phyloP scores from a whole-genome alignment of 2,113 vertebrate genomes.

The Recurvirostra avosetta region DNA sequence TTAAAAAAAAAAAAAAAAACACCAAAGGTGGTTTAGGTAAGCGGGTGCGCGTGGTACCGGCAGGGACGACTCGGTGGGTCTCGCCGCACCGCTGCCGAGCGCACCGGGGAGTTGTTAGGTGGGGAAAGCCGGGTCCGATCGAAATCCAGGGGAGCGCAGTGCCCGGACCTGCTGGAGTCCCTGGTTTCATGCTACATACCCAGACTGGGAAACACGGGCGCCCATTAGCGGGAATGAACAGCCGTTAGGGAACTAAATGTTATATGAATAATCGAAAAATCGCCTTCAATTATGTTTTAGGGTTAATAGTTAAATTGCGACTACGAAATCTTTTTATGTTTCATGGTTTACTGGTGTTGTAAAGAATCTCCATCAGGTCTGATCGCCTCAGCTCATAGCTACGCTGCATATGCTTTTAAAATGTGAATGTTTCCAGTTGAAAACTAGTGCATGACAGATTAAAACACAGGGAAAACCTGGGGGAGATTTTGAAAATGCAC shows the following conservation, averaged over 20 bases:
- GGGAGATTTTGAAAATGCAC: slow-evolving; percentile 74
- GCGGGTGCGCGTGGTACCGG: background rate
- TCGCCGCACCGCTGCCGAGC: background rate
- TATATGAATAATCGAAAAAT: slow-evolving; percentile 64
- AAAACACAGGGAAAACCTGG: slow-evolving; percentile 70
- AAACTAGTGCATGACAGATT: slow-evolving; percentile 77
- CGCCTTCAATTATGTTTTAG: slow-evolving; percentile 72
- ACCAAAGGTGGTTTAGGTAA: background rate
- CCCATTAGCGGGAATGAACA: slow-evolving; percentile 22
- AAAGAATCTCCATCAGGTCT: slow-evolving; percentile 70
- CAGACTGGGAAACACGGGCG: background rate
- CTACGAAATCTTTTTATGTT: slow-evolving; percentile 74
- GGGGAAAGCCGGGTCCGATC: rapidly evolving
- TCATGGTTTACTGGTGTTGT: slow-evolving; percentile 73
- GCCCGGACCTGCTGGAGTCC: background rate
- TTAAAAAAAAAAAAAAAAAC: too few relatives aligned
- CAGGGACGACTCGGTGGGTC: rapidly evolving
- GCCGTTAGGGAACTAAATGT: slow-evolving; percentile 55
- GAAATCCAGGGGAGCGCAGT: background rate
- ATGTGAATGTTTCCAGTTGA: slow-evolving; percentile 76
- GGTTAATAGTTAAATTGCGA: slow-evolving; percentile 74
- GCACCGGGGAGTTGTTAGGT: rapidly evolving
- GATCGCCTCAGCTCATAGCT: slow-evolving; percentile 63
- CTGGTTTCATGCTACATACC: background rate
- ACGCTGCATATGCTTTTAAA: slow-evolving; percentile 77